Conservation (phyloP, 23 tunicate species). For the Styela plicata region DNA sequence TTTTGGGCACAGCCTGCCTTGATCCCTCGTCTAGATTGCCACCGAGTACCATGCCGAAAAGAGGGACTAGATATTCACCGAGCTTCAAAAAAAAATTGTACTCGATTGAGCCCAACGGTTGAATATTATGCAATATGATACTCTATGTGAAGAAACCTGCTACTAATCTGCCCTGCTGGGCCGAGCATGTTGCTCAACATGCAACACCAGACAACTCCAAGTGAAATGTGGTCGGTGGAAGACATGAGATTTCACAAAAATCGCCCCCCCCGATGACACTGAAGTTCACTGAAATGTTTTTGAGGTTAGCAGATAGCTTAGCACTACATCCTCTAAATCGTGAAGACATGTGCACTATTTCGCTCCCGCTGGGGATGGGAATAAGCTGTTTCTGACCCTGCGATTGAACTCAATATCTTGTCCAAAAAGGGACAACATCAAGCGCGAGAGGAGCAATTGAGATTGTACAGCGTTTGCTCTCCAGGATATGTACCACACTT, state of each 20-base stretch:
- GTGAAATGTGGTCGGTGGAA: conserved; percentile 22
- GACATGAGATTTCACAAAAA: conserved; percentile 29
- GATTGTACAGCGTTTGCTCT: conserved; percentile 31
- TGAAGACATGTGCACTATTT: conserved; percentile 34
- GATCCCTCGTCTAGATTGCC: too few species aligned
- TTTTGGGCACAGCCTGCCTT: too few species aligned
- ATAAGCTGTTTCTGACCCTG: conserved; percentile 36
- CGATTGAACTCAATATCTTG: conserved; percentile 30
- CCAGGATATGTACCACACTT: conserved; percentile 59
- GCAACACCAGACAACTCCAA: conserved; percentile 16
- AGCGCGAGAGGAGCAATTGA: conserved; percentile 2
- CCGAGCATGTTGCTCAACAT: conserved; percentile 29
- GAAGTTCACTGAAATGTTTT: too few species aligned
- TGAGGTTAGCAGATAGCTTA: conserved; percentile 39
- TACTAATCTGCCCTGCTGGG: conserved; percentile 57
- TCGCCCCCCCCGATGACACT: conserved; percentile 10
- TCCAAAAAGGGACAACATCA: conserved; percentile 16
- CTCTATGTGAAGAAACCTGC: conserved; percentile 21
- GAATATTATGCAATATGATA: conserved; percentile 42
- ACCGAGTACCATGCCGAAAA: too few species aligned
- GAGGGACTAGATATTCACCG: too few species aligned
- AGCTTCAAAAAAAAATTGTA: too few species aligned
- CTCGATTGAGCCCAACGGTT: too few species aligned
- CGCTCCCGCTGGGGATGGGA: conserved; percentile 58
- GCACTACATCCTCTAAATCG: neutral